A percentile compares a stretch with the other conserved stretches of the same genome.
Conservation (phyloP, 2,888 invertebrate species). For the Xylophagus ater region DNA sequence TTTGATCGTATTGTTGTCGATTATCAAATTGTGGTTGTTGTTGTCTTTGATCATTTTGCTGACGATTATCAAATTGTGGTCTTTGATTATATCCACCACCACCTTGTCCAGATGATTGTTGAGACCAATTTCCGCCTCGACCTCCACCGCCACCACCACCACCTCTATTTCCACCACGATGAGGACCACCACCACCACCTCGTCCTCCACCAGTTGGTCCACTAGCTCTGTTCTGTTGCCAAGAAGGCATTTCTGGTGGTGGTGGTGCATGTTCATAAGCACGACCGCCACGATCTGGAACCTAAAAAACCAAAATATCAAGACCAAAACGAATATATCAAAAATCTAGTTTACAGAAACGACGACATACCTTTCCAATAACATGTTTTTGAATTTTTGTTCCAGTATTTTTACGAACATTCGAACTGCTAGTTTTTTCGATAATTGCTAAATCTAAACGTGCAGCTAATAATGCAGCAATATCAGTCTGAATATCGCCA, state of each 20-base stretch:
- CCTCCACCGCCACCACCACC: constrained; percentile 28
- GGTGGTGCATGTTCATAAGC: constrained; percentile 85
- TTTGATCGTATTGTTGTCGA: constrained; percentile 14
- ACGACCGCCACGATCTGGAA: constrained; percentile 90
- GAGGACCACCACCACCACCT: constrained; percentile 35
- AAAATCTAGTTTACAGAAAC: not conserved
- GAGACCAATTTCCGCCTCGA: constrained; percentile 19
- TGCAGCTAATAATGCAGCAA: constrained; percentile 75
- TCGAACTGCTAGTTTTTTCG: constrained; percentile 84
- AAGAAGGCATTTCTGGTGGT: constrained; percentile 95
- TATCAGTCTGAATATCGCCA: constrained; percentile 25
- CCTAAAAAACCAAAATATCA: constrained; percentile 41
- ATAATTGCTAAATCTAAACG: constrained; percentile 73
- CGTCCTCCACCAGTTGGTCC: constrained; percentile 41
- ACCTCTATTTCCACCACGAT: constrained; percentile 25
- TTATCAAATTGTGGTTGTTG: constrained; percentile 10
- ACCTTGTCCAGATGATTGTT: constrained; percentile 16
- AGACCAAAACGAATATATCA: not conserved
- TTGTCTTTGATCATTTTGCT: constrained; percentile 20
- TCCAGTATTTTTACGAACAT: constrained; percentile 73
- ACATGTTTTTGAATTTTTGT: constrained; percentile 77
- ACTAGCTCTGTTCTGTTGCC: constrained; percentile 59
- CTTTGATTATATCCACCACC: constrained; percentile 22
- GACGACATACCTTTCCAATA: constrained; percentile 59
- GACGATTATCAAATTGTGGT: constrained; percentile 12